A percentile compares a stretch with the other conserved stretches of the same genome.
These are phyloP conservation scores for Drosophila monieri DNA, from an alignment of 2,888 invertebrate species.

Conservation along the genomic window DNA sequence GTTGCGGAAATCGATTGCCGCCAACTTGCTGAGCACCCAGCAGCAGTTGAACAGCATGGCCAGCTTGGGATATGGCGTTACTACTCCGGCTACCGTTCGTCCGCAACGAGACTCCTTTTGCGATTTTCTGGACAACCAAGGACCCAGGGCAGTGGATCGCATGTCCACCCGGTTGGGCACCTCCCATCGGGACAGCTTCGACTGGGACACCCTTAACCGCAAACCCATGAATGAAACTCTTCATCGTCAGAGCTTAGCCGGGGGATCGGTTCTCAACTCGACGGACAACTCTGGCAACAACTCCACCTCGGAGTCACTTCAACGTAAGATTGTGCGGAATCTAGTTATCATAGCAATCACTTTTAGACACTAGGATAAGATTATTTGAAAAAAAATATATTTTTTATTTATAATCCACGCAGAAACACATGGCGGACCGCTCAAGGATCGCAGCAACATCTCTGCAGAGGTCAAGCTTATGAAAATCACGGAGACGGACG, in stretches of 20 bases:
- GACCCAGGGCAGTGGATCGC: constrained; percentile 61
- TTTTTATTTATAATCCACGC: background rate
- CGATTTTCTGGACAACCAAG: constrained; percentile 80
- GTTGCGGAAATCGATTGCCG: constrained; percentile 64
- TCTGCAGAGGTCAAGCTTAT: constrained; percentile 67
- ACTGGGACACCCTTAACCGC: constrained; percentile 78
- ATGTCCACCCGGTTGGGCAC: constrained; percentile 66
- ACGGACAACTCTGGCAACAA: constrained; percentile 37
- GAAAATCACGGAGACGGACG: constrained; percentile 75
- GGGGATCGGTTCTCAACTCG: constrained; percentile 38
- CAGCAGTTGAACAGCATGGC: constrained; percentile 28
- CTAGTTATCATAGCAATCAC: background rate
- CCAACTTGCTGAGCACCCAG: constrained; percentile 44
- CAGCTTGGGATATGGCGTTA: constrained; percentile 24
- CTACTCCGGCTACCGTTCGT: constrained; percentile 40
- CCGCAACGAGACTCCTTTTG: constrained; percentile 81
- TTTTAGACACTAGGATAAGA: no score
- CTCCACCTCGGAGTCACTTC: constrained; percentile 57
- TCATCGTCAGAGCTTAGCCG: constrained; percentile 37
- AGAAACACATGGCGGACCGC: constrained; percentile 60
- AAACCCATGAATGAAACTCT: constrained; percentile 61
- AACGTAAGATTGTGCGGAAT: constrained; percentile 45
- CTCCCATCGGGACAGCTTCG: constrained; percentile 79
- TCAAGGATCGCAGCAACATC: constrained; percentile 76
- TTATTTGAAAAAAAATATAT: no score